These are phyloP conservation scores for Cebidichthys violaceus DNA, from an alignment of 2,113 vertebrate species.

Conservation along the genomic window DNA sequence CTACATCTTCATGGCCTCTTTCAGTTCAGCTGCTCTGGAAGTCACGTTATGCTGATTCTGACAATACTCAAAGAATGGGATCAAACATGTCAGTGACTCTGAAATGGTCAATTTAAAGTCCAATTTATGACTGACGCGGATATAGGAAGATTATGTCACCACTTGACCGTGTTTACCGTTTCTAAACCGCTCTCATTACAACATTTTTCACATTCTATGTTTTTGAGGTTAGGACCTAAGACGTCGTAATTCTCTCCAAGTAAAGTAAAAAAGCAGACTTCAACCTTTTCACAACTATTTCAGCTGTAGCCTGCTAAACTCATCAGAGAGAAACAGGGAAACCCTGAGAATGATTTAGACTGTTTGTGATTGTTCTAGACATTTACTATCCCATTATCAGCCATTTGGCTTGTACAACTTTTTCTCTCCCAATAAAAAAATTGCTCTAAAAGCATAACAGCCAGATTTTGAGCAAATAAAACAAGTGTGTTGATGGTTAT, in stretches of 20 bases:
- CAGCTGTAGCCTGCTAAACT: constrained; percentile 59
- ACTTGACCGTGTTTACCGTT: constrained; percentile 13
- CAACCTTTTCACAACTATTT: constrained; percentile 49
- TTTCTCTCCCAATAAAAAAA: constrained; percentile 18
- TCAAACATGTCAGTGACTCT: constrained; percentile 58
- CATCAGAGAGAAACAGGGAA: constrained; percentile 53
- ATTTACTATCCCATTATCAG: constrained; percentile 55
- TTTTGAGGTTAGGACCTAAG: constrained; percentile 31
- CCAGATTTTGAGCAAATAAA: constrained; percentile 44
- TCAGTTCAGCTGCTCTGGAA: constrained; percentile 45
- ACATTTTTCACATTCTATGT: constrained; percentile 24
- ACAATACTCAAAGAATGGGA: constrained; percentile 58
- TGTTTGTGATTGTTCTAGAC: constrained; percentile 34
- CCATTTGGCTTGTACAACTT: constrained; percentile 45
- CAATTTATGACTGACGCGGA: constrained; percentile 31
- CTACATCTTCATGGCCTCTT: constrained; percentile 40
- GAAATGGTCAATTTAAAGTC: constrained; percentile 46
- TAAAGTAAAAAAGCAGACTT: constrained; percentile 60
- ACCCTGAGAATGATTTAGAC: constrained; percentile 36
- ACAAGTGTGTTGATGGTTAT: constrained; percentile 26
- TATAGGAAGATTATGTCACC: constrained; percentile 33
- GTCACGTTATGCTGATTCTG: constrained; percentile 56
- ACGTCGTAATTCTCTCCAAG: constrained; percentile 22
- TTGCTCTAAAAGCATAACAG: constrained; percentile 18
- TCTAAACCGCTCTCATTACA: constrained; percentile 12